Evolutionary conservation across 2,888 invertebrate species (phyloP).

Genomic region (Schrankia costaestrigalis): DNA sequence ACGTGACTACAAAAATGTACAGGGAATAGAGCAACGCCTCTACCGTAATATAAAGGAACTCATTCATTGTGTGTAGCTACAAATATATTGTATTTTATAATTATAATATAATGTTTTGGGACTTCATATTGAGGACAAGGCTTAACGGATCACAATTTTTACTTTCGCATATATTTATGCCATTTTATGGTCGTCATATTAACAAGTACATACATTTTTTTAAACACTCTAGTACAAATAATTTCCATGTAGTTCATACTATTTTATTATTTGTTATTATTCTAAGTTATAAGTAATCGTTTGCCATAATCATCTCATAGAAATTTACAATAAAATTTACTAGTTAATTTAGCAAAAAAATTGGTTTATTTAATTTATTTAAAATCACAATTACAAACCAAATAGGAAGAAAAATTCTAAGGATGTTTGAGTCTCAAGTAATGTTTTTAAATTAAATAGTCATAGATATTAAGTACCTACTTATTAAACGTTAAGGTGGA

Average conservation of each 20-base stretch:
- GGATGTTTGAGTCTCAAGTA: slow-evolving; percentile 52
- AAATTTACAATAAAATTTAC: no score
- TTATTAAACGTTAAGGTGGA: slow-evolving; percentile 25
- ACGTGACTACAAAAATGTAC: no score
- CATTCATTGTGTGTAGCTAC: no score
- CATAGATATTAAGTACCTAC: slow-evolving; percentile 47
- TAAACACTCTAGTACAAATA: slow-evolving; percentile 51
- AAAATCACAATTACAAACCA: slow-evolving; percentile 22
- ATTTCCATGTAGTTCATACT: slow-evolving; percentile 21
- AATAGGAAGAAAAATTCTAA: slow-evolving; percentile 12
- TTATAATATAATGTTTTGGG: no score
- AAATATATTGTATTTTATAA: no score
- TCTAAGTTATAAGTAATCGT: slow-evolving; percentile 14
- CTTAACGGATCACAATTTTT: no score
- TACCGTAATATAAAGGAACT: no score
- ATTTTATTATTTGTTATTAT: neutral
- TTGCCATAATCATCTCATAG: slow-evolving; percentile 31
- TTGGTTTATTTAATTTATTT: slow-evolving; percentile 15
- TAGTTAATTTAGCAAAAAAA: slow-evolving; percentile 11
- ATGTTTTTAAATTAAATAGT: slow-evolving; percentile 48
- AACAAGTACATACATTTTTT: slow-evolving; percentile 5
- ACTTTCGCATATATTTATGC: no score
- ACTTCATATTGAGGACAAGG: no score
- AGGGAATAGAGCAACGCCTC: no score
- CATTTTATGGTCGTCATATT: neutral